A percentile compares a stretch with the other conserved stretches of the same genome.
Evolutionary conservation across 2,113 vertebrate species (phyloP).

Genomic region (Chunga burmeisteri): DNA sequence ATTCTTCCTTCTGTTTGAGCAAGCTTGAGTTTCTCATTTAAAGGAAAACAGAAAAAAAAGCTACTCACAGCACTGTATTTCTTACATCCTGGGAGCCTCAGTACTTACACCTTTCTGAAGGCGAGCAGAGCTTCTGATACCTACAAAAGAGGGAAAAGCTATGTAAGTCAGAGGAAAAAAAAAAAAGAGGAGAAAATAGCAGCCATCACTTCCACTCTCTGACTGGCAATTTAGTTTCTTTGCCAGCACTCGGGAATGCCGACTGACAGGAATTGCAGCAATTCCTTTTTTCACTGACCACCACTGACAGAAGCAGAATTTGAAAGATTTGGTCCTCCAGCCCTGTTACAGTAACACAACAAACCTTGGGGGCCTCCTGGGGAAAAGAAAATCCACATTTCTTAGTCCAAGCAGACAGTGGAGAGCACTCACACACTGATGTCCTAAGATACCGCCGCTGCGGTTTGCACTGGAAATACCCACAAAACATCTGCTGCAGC

Average conservation of each 20-base stretch:
- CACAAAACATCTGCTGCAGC: conserved; percentile 3
- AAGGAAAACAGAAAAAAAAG: background rate
- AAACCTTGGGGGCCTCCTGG: background rate
- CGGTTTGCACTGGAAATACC: background rate
- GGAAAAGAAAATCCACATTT: background rate
- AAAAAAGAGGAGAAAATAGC: background rate
- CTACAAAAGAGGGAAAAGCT: background rate
- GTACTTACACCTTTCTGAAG: background rate
- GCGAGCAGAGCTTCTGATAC: background rate
- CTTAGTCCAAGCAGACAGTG: background rate
- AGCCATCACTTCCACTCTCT: background rate
- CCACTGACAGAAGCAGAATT: background rate
- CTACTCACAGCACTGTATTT: conserved; percentile 1
- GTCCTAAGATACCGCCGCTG: background rate
- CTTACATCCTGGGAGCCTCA: conserved; percentile 16
- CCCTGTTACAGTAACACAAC: background rate
- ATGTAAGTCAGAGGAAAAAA: background rate
- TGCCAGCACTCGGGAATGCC: background rate
- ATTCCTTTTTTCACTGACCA: background rate
- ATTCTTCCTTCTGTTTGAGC: background rate
- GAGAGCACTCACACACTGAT: background rate
- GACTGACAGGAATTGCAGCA: conserved; percentile 2
- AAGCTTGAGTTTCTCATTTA: background rate
- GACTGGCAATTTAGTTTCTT: background rate
- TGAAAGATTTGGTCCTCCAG: background rate